These are phyloP conservation scores for Naso thynnoides DNA, from an alignment of 2,797 vertebrate species.

Conservation along the genomic window DNA sequence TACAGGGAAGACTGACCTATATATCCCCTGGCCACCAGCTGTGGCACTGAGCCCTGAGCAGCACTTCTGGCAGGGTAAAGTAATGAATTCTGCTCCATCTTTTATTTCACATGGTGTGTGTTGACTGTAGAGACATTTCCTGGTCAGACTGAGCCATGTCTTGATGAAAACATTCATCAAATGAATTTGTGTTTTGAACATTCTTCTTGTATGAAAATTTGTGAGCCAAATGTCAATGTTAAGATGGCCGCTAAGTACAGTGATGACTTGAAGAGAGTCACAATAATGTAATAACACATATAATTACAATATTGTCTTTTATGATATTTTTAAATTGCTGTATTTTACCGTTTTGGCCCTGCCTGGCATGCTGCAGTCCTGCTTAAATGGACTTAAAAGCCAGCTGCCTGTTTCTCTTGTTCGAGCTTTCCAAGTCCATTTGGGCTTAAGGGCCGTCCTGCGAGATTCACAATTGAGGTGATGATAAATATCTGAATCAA, in stretches of 20 bases:
- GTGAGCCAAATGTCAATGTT: too few species aligned
- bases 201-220: too few species aligned
- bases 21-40: neutral
- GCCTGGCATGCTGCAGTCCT: slow-evolving; percentile 16
- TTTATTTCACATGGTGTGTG: neutral
- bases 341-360: too few species aligned
- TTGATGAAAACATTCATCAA: too few species aligned
- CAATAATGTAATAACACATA: too few species aligned
- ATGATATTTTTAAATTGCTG: too few species aligned
- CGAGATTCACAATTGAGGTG: slow-evolving; percentile 15
- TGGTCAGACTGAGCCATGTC: too few species aligned
- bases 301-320: too few species aligned
- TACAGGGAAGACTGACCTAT: neutral
- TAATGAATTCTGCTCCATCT: neutral
- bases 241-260: too few species aligned
- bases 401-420: neutral
- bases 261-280: too few species aligned
- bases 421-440: slow-evolving; percentile 4
- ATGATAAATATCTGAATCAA: slow-evolving; percentile 29
- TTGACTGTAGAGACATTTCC: neutral
- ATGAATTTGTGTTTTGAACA: too few species aligned
- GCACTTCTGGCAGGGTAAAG: neutral
- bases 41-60: neutral
- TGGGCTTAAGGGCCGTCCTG: neutral
- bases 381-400: slow-evolving; percentile 11